Percentiles rank a stretch among this genome's conserved stretches.
Conservation (phyloP, 2,888 invertebrate genomes). For the Melinopterus prodromus region DNA sequence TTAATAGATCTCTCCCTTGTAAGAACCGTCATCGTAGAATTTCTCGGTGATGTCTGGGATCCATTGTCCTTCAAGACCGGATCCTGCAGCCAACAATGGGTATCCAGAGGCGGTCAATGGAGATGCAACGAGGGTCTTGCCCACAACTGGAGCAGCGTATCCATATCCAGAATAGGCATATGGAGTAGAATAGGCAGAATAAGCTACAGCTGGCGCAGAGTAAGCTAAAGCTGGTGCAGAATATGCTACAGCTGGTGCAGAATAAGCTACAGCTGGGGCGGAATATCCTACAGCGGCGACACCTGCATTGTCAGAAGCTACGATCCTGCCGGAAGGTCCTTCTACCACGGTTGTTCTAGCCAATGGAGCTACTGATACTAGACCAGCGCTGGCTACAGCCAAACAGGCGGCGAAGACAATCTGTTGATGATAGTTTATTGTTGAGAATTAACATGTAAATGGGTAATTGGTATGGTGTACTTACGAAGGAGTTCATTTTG, state of each 20-base stretch:
- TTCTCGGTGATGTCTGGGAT: constrained; percentile 49
- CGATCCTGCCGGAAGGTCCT: constrained; percentile 40
- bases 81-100: constrained; percentile 44
- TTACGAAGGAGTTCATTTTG: background rate
- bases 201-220: constrained; percentile 26
- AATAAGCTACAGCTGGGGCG: constrained; percentile 32
- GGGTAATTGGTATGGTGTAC: background rate
- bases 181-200: background rate
- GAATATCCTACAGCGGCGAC: constrained; percentile 32
- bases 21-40: constrained; percentile 53
- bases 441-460: too few species aligned
- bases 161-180: background rate
- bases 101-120: constrained; percentile 42
- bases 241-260: constrained; percentile 31
- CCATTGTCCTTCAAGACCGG: constrained; percentile 49
- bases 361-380: constrained; percentile 35
- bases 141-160: constrained; percentile 32
- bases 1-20: constrained; percentile 48
- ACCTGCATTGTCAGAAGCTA: constrained; percentile 32
- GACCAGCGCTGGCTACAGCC: constrained; percentile 38
- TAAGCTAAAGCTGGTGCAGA: constrained; percentile 28
- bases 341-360: constrained; percentile 36
- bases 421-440: background rate
- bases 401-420: constrained; percentile 36
- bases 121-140: constrained; percentile 36